These are phyloP conservation scores for Synanthedon tipuliformis DNA, from an alignment of 2,888 invertebrate genomes.

Conservation along the genomic window DNA sequence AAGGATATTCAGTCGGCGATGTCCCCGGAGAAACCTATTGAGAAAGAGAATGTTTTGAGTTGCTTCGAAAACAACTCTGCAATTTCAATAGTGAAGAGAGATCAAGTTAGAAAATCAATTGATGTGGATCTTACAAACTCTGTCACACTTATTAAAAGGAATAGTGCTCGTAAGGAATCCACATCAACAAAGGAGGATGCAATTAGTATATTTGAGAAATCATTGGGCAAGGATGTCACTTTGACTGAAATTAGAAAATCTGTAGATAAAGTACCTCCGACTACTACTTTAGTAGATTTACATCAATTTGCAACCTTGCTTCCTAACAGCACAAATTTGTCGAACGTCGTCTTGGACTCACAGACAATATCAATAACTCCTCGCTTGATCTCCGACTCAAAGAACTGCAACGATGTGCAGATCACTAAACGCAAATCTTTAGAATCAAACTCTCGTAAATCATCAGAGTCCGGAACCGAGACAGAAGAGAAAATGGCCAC, in stretches of 20 bases:
- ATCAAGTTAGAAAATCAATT: slow-evolving; percentile 55
- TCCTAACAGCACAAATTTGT: slow-evolving; percentile 34
- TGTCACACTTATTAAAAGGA: slow-evolving; percentile 60
- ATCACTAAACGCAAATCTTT: slow-evolving; percentile 37
- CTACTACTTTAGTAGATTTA: slow-evolving; percentile 35
- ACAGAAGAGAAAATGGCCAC: slow-evolving; percentile 39
- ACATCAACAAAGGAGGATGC: slow-evolving; percentile 61
- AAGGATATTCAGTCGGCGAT: slow-evolving; percentile 58
- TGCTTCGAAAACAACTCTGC: slow-evolving; percentile 67
- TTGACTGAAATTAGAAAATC: slow-evolving; percentile 63
- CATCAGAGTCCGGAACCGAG: slow-evolving; percentile 40
- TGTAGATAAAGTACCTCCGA: slow-evolving; percentile 40
- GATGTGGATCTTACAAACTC: slow-evolving; percentile 62
- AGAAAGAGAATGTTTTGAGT: slow-evolving; percentile 62
- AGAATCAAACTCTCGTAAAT: slow-evolving; percentile 41
- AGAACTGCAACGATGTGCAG: slow-evolving; percentile 30
- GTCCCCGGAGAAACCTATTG: slow-evolving; percentile 51
- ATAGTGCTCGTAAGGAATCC: slow-evolving; percentile 60
- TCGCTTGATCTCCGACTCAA: slow-evolving; percentile 31
- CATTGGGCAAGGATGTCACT: slow-evolving; percentile 61
- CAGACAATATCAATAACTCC: slow-evolving; percentile 57
- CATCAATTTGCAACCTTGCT: slow-evolving; percentile 54
- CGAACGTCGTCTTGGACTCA: slow-evolving; percentile 42
- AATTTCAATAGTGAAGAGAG: slow-evolving; percentile 63
- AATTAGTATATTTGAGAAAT: slow-evolving; percentile 63